Percentiles rank a stretch among this genome's conserved stretches.
These are phyloP conservation scores for Bursaphelenchus okinawaensis DNA, from an alignment of 2,888 invertebrate genomes.

Conservation along the genomic window DNA sequence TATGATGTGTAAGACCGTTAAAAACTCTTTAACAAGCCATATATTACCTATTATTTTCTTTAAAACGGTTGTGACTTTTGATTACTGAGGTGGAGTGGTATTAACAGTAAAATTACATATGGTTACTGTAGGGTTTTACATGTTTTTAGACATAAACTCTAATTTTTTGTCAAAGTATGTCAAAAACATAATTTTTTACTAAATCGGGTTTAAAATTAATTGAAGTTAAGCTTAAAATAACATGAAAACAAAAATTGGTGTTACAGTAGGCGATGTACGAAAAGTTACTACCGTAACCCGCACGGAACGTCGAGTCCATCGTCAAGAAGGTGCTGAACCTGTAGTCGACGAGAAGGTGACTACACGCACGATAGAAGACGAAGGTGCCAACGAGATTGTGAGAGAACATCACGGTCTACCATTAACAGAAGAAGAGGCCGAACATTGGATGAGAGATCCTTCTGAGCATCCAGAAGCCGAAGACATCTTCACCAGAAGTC, in stretches of 20 bases:
- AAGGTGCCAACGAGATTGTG: conserved; percentile 43
- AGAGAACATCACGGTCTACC: conserved; percentile 38
- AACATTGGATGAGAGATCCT: conserved; percentile 31
- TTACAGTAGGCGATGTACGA: background rate
- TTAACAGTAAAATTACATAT: background rate
- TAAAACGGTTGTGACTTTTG: too few species aligned
- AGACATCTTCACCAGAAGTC: conserved; percentile 26
- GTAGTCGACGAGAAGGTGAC: conserved; percentile 52
- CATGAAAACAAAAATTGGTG: too few species aligned
- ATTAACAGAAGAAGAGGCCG: conserved; percentile 44
- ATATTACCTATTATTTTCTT: too few species aligned
- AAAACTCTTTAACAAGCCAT: too few species aligned
- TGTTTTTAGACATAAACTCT: background rate
- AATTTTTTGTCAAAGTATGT: background rate
- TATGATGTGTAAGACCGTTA: background rate
- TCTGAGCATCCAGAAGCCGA: conserved; percentile 13
- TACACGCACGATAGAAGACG: conserved; percentile 46
- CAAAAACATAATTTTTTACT: too few species aligned
- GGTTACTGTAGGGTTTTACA: too few species aligned
- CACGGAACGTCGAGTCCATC: conserved; percentile 53
- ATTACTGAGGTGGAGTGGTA: too few species aligned
- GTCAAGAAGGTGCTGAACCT: conserved; percentile 40
- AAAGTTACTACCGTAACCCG: conserved; percentile 34
- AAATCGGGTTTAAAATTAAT: too few species aligned
- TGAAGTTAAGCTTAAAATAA: too few species aligned